phyloP scores from a whole-genome alignment of 2,888 invertebrate species.

The Cybosia mesomella region DNA sequence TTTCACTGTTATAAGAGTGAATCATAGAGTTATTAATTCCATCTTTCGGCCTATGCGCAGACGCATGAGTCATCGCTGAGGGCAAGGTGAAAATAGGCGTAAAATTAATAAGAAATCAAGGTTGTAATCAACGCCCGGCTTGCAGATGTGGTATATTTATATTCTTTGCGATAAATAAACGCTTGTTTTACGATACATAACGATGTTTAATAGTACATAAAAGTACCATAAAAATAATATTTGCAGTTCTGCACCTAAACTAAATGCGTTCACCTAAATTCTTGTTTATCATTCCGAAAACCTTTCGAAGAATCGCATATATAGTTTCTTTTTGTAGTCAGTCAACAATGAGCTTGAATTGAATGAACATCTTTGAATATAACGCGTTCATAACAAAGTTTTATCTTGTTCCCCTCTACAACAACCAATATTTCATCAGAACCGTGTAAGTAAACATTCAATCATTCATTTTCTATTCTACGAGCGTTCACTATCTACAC shows the following conservation, averaged over 20 bases:
- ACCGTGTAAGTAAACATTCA: constrained; percentile 21
- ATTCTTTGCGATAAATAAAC: constrained; percentile 59
- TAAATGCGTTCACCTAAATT: constrained; percentile 5
- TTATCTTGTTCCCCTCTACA: constrained; percentile 23
- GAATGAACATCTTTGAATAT: constrained; percentile 21
- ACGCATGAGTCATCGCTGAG: constrained; percentile 59
- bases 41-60: constrained; percentile 45
- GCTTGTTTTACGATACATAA: constrained; percentile 43
- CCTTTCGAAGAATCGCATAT: constrained; percentile 18
- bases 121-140: constrained; percentile 67
- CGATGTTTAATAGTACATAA: constrained; percentile 37
- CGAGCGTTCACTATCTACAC: constrained; percentile 24
- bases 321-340: constrained; percentile 15
- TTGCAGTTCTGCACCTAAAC: constrained; percentile 8
- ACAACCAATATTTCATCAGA: constrained; percentile 28
- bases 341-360: constrained; percentile 15
- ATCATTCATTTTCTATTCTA: constrained; percentile 36
- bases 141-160: constrained; percentile 56
- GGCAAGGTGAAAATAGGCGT: constrained; percentile 74
- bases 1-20: constrained; percentile 26
- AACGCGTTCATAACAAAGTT: constrained; percentile 15
- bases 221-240: constrained; percentile 23
- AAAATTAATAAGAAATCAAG: constrained; percentile 79
- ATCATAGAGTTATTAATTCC: constrained; percentile 35
- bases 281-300: constrained; percentile 7